Conservation (phyloP, 1,140 invertebrate species). For the Rhyacophila brunnea region DNA sequence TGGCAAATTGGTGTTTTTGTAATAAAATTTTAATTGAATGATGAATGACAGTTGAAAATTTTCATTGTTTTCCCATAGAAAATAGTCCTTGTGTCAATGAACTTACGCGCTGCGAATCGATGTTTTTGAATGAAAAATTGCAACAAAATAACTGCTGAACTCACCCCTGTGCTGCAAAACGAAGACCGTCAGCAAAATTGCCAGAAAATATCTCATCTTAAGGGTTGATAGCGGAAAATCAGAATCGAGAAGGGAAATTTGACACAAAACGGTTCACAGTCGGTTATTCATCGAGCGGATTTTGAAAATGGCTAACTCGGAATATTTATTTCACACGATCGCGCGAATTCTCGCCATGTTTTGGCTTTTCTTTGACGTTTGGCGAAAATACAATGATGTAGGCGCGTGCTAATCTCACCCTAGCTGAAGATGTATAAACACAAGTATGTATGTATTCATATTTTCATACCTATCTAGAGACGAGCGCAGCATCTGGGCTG, state of each 20-base stretch:
- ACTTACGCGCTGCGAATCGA: no score
- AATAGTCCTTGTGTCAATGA: no score
- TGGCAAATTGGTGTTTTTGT: no score
- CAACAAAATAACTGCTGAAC: constrained; percentile 1
- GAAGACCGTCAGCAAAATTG: constrained; percentile 10
- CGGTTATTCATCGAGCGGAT: constrained; percentile 4
- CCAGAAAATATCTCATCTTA: constrained; percentile 17
- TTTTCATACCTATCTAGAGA: no score
- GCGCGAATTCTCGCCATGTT: constrained; percentile 20
- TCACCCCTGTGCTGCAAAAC: constrained; percentile 16
- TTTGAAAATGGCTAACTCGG: constrained; percentile 4
- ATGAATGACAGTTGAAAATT: no score
- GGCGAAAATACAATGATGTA: constrained; percentile 31
- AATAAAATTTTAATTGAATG: no score
- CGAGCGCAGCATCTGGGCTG: no score
- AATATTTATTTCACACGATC: constrained; percentile 5
- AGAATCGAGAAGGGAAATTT: not conserved
- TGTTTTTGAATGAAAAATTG: no score
- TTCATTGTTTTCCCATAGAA: no score
- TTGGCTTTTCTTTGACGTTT: constrained; percentile 21
- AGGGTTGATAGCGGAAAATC: constrained; percentile 5
- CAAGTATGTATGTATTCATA: no score
- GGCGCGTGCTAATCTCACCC: constrained; percentile 41
- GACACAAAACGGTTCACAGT: not conserved
- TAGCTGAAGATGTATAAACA: constrained; percentile 35